phyloP scores from a whole-genome alignment of 2,797 vertebrate species.

The Coluber constrictor region DNA sequence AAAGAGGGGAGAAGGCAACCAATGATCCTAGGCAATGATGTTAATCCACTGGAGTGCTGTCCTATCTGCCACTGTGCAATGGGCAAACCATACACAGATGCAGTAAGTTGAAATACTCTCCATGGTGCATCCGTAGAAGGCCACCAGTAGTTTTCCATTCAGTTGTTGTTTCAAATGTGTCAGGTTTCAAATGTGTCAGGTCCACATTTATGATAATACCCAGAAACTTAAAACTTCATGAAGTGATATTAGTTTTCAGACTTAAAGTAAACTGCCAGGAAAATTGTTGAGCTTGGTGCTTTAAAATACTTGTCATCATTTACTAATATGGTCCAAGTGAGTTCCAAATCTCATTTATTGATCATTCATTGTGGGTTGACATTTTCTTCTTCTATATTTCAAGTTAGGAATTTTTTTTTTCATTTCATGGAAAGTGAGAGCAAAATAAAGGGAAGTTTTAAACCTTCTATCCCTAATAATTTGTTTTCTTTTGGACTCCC shows the following conservation, averaged over 20 bases:
- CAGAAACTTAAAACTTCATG: neutral
- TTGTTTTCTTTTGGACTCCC: neutral
- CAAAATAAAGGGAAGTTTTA: neutral
- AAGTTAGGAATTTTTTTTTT: neutral
- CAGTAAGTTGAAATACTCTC: too few relatives aligned
- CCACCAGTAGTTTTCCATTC: too few relatives aligned
- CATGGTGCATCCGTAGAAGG: too few relatives aligned
- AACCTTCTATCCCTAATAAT: neutral
- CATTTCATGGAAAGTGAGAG: accelerated
- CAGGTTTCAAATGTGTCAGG: too few relatives aligned
- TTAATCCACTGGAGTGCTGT: too few relatives aligned
- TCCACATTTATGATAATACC: too few relatives aligned
- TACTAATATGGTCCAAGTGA: neutral
- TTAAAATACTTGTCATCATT: neutral
- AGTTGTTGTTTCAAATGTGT: too few relatives aligned
- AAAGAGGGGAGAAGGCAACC: too few relatives aligned
- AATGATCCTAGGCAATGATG: too few relatives aligned
- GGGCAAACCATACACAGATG: too few relatives aligned
- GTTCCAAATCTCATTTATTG: neutral
- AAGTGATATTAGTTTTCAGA: neutral
- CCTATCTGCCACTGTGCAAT: too few relatives aligned
- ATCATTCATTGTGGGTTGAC: neutral
- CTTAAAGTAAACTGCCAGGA: neutral
- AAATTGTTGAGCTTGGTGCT: neutral
- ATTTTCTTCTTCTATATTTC: neutral